Base-by-base conservation (phyloP, 2,888 invertebrate genomes). In the Pheosia gnoma region DNA sequence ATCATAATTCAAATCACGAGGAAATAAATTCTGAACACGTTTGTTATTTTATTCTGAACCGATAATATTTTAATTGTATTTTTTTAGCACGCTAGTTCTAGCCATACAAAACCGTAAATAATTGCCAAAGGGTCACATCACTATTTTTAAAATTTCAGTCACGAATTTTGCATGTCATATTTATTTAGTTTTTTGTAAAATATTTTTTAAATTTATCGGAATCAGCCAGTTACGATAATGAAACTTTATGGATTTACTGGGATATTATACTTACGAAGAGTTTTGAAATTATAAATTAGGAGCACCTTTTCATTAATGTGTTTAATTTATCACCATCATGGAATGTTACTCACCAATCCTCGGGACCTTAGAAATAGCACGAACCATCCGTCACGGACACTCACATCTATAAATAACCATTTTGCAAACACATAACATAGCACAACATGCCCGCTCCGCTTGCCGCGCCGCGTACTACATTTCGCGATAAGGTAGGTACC, bases 401-500 rank as follows among this genome's bases (percentile, higher is more conserved):
- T 81, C 83, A 79, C 77, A 79, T 86, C 86, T 89, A 91, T 88
- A 89, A 90, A 89, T 91, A 90, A 85, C 83, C 86, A 87, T 89
- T 90, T 90, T 90, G 88, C 90, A 88, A 88, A 89, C 84, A 87
- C 84, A 88, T 82, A 83, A 13, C 55, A 83, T 82, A 83, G 39
- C 55, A 83, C 81, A 87, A 81, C 84, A 82, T 83, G 83, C 83
- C 75, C 84, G 82, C 82, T 84, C 81, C 82, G 85, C 81, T 84
- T 83, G 85, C 84, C 83, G 81, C 82, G 79, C 79, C 84, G 85
- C 85, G 86, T 86, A 92, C 89, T 88, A 91, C 87, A 88, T 88
- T 75, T 89, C 86, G 86, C 89, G 92, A 91, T 91, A 91, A 89
- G 90, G 88, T 89, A 79, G 89, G 87, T 89, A 90, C 78, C 73